Conservation (phyloP, 1,140 invertebrate genomes). For the Hesperophylax magnus region DNA sequence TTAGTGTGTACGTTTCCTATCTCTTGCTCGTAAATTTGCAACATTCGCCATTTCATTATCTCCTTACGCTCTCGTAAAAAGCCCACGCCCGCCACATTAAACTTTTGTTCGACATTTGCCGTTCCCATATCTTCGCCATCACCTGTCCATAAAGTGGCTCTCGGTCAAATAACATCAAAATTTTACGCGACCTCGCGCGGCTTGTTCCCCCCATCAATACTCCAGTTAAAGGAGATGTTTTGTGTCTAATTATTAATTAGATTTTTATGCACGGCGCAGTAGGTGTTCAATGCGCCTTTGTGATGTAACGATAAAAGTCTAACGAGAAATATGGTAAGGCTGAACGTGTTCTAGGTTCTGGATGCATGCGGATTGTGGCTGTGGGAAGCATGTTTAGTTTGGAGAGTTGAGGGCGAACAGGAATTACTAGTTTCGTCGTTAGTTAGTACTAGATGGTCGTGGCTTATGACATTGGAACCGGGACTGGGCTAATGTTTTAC, state of each 20-base stretch:
- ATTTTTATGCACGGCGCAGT: not conserved
- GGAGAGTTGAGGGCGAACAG: conserved; percentile 13
- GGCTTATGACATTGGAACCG: not conserved
- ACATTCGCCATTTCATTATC: conserved; percentile 27
- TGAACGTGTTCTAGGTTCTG: not conserved
- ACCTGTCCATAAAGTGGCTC: conserved; percentile 25
- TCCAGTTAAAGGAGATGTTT: not conserved
- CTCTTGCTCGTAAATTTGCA: conserved; percentile 12
- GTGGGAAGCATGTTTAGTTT: not conserved
- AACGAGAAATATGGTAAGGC: too few species aligned
- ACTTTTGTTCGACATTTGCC: conserved; percentile 21
- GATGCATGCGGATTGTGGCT: not conserved
- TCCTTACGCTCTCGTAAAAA: conserved; percentile 29
- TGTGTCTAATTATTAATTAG: not conserved
- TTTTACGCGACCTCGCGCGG: conserved; percentile 22
- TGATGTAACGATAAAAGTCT: not conserved
- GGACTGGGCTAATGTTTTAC: not conserved
- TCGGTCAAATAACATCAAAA: conserved; percentile 27
- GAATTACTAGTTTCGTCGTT: conserved; percentile 22
- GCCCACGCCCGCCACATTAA: conserved; percentile 17
- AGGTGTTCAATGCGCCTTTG: not conserved
- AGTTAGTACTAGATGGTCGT: not conserved
- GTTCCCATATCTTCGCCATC: conserved; percentile 25
- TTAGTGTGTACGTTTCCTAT: conserved; percentile 15
- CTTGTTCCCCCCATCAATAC: conserved; percentile 24